phyloP scores from a whole-genome alignment of 2,113 vertebrate species.

The Petrocephalus zakoni region DNA sequence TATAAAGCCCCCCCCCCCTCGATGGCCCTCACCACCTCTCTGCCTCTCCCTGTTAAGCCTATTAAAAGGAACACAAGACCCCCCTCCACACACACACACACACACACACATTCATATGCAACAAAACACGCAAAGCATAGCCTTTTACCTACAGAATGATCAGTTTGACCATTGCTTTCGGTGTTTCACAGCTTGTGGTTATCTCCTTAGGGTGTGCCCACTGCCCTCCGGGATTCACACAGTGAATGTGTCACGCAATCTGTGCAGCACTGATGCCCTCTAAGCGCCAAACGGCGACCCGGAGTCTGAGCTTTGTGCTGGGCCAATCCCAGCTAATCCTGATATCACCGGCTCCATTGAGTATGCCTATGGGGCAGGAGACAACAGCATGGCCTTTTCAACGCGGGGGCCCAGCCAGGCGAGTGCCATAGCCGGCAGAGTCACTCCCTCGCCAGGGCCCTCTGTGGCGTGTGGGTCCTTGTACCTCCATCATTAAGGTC shows the following conservation, averaged over 20 bases:
- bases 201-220: background rate
- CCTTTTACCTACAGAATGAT: background rate
- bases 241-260: background rate
- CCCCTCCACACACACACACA: background rate
- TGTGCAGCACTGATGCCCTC: background rate
- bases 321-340: background rate
- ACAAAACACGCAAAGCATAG: background rate
- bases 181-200: background rate
- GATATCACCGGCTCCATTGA: slow-evolving; percentile 5
- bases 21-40: background rate
- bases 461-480: background rate
- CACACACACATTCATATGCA: background rate
- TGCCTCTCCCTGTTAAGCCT: background rate
- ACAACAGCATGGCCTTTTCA: background rate
- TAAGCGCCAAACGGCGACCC: background rate
- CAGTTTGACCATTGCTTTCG: background rate
- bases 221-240: no score
- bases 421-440: background rate
- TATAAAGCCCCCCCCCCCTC: background rate
- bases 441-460: no score
- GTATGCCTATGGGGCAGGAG: background rate
- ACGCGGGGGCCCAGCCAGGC: background rate
- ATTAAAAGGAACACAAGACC: background rate
- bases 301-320: background rate
- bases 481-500: background rate